Evolutionary conservation across 2,888 invertebrate species (phyloP).

Genomic region (Drosophila falleni): DNA sequence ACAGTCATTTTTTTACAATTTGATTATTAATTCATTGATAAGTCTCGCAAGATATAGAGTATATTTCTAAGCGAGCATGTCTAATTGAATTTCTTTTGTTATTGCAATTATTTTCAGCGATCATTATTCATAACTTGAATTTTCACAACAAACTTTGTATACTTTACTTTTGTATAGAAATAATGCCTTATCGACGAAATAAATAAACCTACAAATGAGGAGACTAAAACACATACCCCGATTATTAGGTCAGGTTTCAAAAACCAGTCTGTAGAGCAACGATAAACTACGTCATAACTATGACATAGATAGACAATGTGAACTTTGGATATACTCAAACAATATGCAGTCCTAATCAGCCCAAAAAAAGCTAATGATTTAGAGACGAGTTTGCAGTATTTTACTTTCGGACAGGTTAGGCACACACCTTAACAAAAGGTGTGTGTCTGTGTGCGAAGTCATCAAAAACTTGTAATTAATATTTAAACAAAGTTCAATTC

Average conservation of each 20-base stretch:
- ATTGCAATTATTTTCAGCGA: slow-evolving; percentile 10
- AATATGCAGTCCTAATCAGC: slow-evolving; percentile 17
- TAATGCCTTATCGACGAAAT: slow-evolving; percentile 31
- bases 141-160: slow-evolving; percentile 2
- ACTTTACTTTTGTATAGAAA: slow-evolving; percentile 6
- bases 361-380: slow-evolving; percentile 28
- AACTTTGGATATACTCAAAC: slow-evolving; percentile 24
- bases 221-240: slow-evolving; percentile 31
- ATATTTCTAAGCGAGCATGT: neutral
- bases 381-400: slow-evolving; percentile 38
- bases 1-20: slow-evolving; percentile 8
- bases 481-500: slow-evolving; percentile 52
- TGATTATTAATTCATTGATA: neutral
- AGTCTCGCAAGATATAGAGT: neutral
- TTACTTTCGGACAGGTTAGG: slow-evolving; percentile 31
- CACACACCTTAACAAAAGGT: slow-evolving; percentile 4
- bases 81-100: slow-evolving; percentile 10
- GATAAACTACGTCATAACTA: slow-evolving; percentile 37
- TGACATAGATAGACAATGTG: slow-evolving; percentile 32
- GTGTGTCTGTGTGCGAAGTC: slow-evolving; percentile 9
- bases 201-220: slow-evolving; percentile 31
- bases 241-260: slow-evolving; percentile 50
- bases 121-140: slow-evolving; percentile 12
- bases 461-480: slow-evolving; percentile 54
- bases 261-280: slow-evolving; percentile 43